phyloP scores from a whole-genome alignment of 2,888 invertebrate species.

The Tridacna crocea region DNA sequence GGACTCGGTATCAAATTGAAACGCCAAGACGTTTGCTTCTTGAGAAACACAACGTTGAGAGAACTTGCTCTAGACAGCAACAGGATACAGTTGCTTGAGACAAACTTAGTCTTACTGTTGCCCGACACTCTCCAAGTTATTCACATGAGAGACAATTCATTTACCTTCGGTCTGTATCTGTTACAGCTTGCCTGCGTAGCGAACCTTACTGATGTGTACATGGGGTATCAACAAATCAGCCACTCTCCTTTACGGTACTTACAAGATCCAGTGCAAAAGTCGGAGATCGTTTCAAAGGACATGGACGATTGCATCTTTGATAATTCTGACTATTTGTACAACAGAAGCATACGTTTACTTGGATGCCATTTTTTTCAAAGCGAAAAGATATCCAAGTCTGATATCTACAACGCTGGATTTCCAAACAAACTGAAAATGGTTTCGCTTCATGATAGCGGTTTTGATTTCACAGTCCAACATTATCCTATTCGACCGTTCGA shows the following conservation, averaged over 20 bases:
- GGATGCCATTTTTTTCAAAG: conserved; percentile 8
- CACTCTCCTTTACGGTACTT: conserved; percentile 3
- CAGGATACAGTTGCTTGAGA: conserved; percentile 32
- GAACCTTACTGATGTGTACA: conserved; percentile 15
- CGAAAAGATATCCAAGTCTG: background rate
- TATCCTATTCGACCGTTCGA: background rate
- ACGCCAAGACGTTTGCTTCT: conserved; percentile 23
- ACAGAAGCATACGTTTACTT: background rate
- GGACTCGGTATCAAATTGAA: conserved; percentile 3
- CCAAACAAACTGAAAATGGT: conserved; percentile 11
- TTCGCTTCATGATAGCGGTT: background rate
- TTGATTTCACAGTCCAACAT: background rate
- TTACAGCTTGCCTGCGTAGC: conserved; percentile 28
- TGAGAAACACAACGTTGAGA: conserved; percentile 34
- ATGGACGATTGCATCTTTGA: conserved; percentile 24
- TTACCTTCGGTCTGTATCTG: conserved; percentile 27
- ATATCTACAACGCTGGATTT: background rate
- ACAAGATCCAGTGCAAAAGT: background rate
- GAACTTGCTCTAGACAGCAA: conserved; percentile 36
- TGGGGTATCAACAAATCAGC: background rate
- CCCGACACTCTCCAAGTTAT: conserved; percentile 32
- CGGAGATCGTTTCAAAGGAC: background rate
- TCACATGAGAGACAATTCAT: conserved; percentile 26
- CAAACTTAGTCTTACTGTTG: conserved; percentile 1
- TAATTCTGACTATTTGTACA: background rate